Conservation (phyloP, 1,140 invertebrate species). For the Anthonomus grandis region DNA sequence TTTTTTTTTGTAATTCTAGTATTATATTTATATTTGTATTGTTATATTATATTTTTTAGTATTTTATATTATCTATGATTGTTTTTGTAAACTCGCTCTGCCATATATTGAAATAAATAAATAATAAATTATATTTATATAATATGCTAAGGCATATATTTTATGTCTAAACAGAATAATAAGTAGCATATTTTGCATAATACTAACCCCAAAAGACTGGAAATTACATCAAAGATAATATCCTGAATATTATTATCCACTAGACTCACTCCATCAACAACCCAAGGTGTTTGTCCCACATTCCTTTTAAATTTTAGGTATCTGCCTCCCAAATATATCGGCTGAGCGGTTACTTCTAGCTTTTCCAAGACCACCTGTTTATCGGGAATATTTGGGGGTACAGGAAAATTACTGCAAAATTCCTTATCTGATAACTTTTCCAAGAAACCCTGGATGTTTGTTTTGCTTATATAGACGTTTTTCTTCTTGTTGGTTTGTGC, state of each 20-base stretch:
- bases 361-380: constrained; percentile 47
- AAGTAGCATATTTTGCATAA: no score
- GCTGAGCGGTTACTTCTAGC: constrained; percentile 53
- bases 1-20: no score
- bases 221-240: constrained; percentile 67
- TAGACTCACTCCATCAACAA: constrained; percentile 76
- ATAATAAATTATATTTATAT: no score
- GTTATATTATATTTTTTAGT: no score
- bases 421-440: constrained; percentile 50
- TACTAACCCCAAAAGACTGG: constrained; percentile 54
- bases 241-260: constrained; percentile 89
- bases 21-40: no score
- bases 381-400: constrained; percentile 50
- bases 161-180: no score
- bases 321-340: constrained; percentile 63
- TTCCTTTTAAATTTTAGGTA: constrained; percentile 86
- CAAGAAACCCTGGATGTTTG: constrained; percentile 47
- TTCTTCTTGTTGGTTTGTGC: constrained; percentile 21
- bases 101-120: no score
- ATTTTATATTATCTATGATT: no score
- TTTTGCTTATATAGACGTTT: constrained; percentile 37
- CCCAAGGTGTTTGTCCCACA: constrained; percentile 92
- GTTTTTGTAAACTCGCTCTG: no score
- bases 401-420: constrained; percentile 49
- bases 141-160: no score